Conservation (phyloP, 2,888 invertebrate genomes). For the Dolichopus griseipennis region DNA sequence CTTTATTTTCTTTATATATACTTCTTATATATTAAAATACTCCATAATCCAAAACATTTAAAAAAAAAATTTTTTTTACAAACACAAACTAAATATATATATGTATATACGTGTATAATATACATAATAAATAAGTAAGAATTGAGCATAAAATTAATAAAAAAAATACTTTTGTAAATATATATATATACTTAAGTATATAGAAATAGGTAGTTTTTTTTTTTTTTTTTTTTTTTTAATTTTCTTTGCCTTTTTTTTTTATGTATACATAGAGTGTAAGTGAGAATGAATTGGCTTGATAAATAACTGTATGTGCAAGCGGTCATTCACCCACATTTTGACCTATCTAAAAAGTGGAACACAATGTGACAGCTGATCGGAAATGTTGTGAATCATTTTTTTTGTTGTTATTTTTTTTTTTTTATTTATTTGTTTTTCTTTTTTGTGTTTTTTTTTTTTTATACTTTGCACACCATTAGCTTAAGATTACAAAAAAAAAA, state of each 20-base stretch:
- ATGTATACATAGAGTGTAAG: not conserved
- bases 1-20: not conserved
- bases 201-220: too few species aligned
- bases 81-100: too few species aligned
- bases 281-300: slow-evolving; percentile 13
- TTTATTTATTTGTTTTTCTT: not conserved
- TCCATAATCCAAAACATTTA: too few species aligned
- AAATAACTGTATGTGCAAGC: slow-evolving; percentile 21
- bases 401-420: not conserved
- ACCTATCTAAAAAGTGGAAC: slow-evolving; percentile 22
- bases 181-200: not conserved
- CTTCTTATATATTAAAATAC: too few species aligned
- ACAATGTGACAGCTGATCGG: slow-evolving; percentile 22
- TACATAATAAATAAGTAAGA: not conserved
- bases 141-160: too few species aligned
- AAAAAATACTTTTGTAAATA: too few species aligned
- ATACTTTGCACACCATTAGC: not conserved
- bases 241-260: too few species aligned
- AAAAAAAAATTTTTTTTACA: too few species aligned
- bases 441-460: not conserved
- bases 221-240: too few species aligned
- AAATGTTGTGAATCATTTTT: slow-evolving; percentile 2
- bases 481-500: not conserved
- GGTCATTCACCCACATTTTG: slow-evolving; percentile 20
- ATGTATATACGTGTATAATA: not conserved